Evolutionary conservation across 1,140 invertebrate genomes (phyloP).

Genomic region (Drosophila teissieri): DNA sequence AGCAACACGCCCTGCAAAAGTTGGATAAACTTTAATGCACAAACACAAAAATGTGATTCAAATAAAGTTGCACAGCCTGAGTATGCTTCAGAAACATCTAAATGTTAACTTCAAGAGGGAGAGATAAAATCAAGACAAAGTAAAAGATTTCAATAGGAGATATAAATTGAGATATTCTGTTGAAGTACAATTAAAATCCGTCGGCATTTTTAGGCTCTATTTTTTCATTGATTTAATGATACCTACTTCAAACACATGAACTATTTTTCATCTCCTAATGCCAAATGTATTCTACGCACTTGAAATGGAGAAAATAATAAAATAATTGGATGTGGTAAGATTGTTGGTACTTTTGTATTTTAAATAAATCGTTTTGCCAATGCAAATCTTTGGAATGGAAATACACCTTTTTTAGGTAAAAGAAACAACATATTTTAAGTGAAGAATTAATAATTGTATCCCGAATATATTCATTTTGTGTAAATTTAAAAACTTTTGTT

Average conservation of each 20-base stretch:
- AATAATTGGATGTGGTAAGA: not conserved
- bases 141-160: conserved; percentile 9
- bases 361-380: not conserved
- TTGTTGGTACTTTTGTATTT: not conserved
- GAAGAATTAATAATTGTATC: no score
- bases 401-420: no score
- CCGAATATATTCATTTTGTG: no score
- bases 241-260: conserved; percentile 12
- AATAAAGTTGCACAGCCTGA: conserved; percentile 11
- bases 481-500: not conserved
- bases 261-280: not conserved
- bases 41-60: conserved; percentile 33
- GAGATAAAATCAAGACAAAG: conserved; percentile 6
- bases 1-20: conserved; percentile 29
- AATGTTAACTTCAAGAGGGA: conserved; percentile 24
- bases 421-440: no score
- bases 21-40: conserved; percentile 30
- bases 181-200: not conserved
- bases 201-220: conserved; percentile 1
- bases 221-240: conserved; percentile 21
- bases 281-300: not conserved
- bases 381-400: no score
- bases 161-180: conserved; percentile 6
- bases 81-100: conserved; percentile 34
- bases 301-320: not conserved